Percentiles rank a stretch among this genome's conserved stretches.
phyloP scores from a whole-genome alignment of 2,797 vertebrate genomes.

The Intellagama lesueurii region DNA sequence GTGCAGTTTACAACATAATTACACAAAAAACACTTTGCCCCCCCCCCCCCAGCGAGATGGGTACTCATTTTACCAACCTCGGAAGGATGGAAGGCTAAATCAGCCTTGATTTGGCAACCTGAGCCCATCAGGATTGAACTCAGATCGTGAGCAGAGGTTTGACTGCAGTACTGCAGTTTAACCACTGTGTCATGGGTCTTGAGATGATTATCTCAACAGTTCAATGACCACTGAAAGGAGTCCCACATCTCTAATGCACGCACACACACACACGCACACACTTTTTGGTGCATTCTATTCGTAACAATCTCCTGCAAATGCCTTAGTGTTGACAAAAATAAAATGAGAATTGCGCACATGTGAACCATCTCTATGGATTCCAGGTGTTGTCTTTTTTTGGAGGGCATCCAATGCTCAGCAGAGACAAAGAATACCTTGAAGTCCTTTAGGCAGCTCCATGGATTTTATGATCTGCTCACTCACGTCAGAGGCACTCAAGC shows the following conservation, averaged over 20 bases:
- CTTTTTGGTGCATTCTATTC: background rate
- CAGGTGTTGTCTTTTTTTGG: background rate
- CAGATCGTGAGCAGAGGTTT: no score
- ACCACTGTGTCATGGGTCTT: no score
- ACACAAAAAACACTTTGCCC: no score
- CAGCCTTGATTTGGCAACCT: no score
- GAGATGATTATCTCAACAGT: background rate
- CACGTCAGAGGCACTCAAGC: conserved; percentile 89
- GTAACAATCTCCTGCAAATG: background rate
- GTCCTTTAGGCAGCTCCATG: conserved; percentile 92
- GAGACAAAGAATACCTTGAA: conserved; percentile 84
- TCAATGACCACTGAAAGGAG: background rate
- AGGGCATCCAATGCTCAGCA: background rate
- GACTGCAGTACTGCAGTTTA: no score
- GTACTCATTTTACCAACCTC: no score
- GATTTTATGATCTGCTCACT: conserved; percentile 89
- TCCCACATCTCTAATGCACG: background rate
- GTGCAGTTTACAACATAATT: no score
- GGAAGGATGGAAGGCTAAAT: no score
- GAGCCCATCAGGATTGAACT: no score
- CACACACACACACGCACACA: background rate
- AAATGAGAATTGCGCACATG: background rate
- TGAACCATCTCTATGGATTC: no score
- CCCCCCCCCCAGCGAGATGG: no score
- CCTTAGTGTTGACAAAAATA: background rate